These are phyloP conservation scores for Anhinga anhinga DNA, from an alignment of 2,113 vertebrate genomes.

Conservation along the genomic window DNA sequence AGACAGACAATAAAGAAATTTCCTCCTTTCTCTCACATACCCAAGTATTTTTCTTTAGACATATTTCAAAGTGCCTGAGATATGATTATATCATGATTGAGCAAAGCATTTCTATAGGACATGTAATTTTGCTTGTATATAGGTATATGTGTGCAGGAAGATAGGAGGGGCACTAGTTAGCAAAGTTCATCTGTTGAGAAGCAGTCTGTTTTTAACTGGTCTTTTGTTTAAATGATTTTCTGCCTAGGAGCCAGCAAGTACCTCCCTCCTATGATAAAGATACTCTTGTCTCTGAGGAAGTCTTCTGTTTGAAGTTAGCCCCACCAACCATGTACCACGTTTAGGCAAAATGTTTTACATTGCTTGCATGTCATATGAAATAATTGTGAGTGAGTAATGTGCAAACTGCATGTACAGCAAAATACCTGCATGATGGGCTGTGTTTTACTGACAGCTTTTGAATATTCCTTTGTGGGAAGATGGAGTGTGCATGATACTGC, in stretches of 20 bases:
- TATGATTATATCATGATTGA: not conserved
- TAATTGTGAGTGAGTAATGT: not conserved
- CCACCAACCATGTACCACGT: accelerated
- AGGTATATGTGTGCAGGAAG: not conserved
- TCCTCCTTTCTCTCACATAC: not conserved
- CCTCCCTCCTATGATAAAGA: not conserved
- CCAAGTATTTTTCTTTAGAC: not conserved
- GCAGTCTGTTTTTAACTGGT: not conserved
- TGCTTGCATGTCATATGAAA: not conserved
- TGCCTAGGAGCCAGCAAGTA: not conserved
- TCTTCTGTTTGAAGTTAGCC: not conserved
- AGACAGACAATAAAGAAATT: not conserved
- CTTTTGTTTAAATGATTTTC: not conserved
- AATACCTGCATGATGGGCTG: accelerated
- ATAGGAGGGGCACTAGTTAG: not conserved
- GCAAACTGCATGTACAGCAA: not conserved
- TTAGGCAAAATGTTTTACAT: not conserved
- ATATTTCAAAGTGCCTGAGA: not conserved
- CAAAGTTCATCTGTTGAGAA: not conserved
- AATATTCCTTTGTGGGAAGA: not conserved
- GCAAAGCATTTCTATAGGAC: not conserved
- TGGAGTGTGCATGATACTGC: not conserved
- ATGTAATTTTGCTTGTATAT: not conserved
- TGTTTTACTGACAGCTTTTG: not conserved
- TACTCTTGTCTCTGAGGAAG: not conserved